Evolutionary conservation across 2,113 vertebrate genomes (phyloP).

Genomic region (Empidonax alnorum): DNA sequence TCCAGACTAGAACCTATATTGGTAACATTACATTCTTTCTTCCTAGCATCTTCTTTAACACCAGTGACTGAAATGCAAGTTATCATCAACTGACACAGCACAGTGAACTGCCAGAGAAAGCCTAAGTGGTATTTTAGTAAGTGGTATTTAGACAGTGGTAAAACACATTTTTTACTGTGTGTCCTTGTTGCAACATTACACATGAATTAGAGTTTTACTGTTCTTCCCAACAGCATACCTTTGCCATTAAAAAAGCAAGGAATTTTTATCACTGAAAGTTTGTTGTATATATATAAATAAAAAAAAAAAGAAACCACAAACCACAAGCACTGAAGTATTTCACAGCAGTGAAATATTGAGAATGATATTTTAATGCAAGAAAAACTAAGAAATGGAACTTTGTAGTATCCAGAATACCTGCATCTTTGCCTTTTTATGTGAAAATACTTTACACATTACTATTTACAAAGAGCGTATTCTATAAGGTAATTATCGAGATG

Average conservation of each 20-base stretch:
- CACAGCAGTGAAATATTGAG: background rate
- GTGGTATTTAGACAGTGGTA: background rate
- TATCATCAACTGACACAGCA: background rate
- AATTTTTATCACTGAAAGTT: background rate
- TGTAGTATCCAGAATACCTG: background rate
- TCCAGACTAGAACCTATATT: background rate
- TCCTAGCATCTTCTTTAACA: background rate
- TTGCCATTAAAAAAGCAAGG: background rate
- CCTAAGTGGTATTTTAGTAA: background rate
- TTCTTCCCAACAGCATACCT: background rate
- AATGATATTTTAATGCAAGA: background rate
- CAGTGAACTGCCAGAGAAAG: background rate
- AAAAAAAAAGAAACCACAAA: background rate
- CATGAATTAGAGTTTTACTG: background rate
- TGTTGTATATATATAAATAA: background rate
- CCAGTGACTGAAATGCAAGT: background rate
- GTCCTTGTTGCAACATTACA: background rate
- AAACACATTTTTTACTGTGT: background rate
- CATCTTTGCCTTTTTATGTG: background rate
- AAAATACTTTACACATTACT: background rate
- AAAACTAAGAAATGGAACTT: background rate
- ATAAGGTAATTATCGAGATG: background rate
- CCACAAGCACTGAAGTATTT: too few species aligned
- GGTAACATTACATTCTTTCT: background rate
- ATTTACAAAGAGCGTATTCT: background rate